Evolutionary conservation across 1,140 invertebrate genomes (phyloP), one percentile per base, ranked within the genome.

Genomic region (Cherax quadricarinatus): DNA sequence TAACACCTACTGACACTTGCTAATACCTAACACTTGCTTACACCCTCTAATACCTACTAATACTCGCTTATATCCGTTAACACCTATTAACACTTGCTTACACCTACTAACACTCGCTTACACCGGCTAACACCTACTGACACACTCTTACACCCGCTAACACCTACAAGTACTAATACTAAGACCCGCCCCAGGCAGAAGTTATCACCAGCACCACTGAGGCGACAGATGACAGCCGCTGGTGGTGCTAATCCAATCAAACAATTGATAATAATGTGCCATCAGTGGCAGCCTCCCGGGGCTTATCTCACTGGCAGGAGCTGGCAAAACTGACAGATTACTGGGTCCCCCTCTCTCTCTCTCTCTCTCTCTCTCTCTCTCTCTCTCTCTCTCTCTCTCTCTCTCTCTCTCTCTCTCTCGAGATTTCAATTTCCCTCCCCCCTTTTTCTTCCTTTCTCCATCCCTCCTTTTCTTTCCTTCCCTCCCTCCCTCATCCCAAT

Each of bases 211-310:
- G 62, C 48, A 84, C 81, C 81, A 90, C 81, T 90, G 49, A 83
- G 86, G 83, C 70, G 70, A 86, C 89, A 86, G 51, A 60, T 91
- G 84, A 91, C 89, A 91, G 89, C 75, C 89, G 89, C 84, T 81
- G 48, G 57, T 30, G 89, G 70, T 60, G 78, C 53, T 86, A 86
- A 86, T 91, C 89, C 89, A 91, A 91, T 86, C 89, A 85, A 86
- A 85, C 89, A 86, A 91, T 91, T 91, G 89, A 91, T 91, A 91
- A 91, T 91, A 91, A 91, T 91, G 84, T 62, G 18, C 84, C 84
- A 86, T 79, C 83, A 30, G 10, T 73, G 73, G 82, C 83, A 24
- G 83, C 66, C 83, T 86, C 75, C 84, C 14, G 78, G 49, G 70
- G 82, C 89, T 91, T 91, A 91, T 91, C 89, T 49, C 62, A 66